phyloP scores from a whole-genome alignment of 64 coral and sea anemone genomes.

The Exaiptasia diaphana region DNA sequence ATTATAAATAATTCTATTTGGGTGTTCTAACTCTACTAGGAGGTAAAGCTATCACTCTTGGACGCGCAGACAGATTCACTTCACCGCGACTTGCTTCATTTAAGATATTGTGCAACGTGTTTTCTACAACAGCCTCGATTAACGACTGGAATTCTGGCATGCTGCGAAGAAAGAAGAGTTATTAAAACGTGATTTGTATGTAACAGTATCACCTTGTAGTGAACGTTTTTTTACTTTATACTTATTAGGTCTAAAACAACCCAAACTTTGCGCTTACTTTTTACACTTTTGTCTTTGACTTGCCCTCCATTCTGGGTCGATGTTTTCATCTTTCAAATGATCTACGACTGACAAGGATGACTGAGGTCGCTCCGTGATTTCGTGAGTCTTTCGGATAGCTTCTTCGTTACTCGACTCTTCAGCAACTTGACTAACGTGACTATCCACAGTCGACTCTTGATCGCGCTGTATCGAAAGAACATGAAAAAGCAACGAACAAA shows the following conservation, averaged over 20 bases:
- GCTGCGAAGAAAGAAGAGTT: slow-evolving; percentile 22
- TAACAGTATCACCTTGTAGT: background rate
- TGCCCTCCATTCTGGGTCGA: slow-evolving; percentile 35
- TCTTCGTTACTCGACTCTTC: background rate
- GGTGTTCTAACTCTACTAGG: slow-evolving; percentile 51
- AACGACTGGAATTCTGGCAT: slow-evolving; percentile 80
- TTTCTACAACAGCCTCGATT: slow-evolving; percentile 82
- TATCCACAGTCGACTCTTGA: background rate
- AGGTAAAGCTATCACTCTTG: slow-evolving; percentile 85
- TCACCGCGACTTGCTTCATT: slow-evolving; percentile 82
- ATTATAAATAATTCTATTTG: too few species aligned
- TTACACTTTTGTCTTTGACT: slow-evolving; percentile 62
- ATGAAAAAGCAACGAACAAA: too few species aligned
- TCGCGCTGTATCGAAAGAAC: too few species aligned
- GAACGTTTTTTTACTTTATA: too few species aligned
- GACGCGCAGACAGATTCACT: slow-evolving; percentile 68
- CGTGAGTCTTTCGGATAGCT: slow-evolving; percentile 33
- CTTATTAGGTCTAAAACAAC: too few species aligned
- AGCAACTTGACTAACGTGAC: background rate
- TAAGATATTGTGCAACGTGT: slow-evolving; percentile 74
- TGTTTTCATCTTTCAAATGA: background rate
- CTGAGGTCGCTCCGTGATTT: slow-evolving; percentile 54
- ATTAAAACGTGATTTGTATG: background rate
- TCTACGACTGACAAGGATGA: slow-evolving; percentile 53
- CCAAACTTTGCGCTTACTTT: slow-evolving; percentile 48